Base-by-base conservation (phyloP, 1,140 invertebrate species). In the Venustaconcha ellipsiformis region DNA sequence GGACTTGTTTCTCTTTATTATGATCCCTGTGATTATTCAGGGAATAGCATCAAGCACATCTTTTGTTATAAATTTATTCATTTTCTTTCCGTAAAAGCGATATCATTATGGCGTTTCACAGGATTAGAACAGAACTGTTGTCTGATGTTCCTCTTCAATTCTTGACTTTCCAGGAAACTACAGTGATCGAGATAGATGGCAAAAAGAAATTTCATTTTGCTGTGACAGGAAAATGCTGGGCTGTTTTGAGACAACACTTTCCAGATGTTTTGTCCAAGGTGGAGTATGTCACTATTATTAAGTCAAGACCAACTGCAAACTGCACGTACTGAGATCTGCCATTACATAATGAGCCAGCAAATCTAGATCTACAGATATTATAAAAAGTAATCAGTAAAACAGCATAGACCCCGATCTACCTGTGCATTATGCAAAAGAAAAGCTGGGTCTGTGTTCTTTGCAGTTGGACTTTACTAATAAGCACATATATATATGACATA, bases 201-300 rank as follows among this genome's bases (percentile, higher is more conserved):
- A 82, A 77, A 67, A 71, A 84, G 60, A 91, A 92, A 74, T 95
- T 94, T 83, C 93, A 94, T 84, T 94, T 96, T 86, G 95, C 95
- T 1, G 87, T 96, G 57, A 94, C 93, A 67, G 96, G 96, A 1
- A 93, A 93, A 83, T 93, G 94, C 0, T 97, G 95, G 95, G 90
- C 91, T 60, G 89, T 93, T 55, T 86, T 98, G 0, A 92, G 93
- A 3, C 92, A 94, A 77, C 89, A 94, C 84, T 95, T 94, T 88
- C 93, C 95, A 0, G 92, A 95, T 58, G 87, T 95, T 59, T 84
- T 98, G 15, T 92, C 92, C 58, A 91, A 91, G 83, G 89, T 90
- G 64, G 57, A 69, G 14, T 12, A 59, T 20, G 17, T 70, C 13
- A 60, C n/a, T 69, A n/a, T 23, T 20, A 26, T 67, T 66, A 58